Evolutionary conservation across 37 sponge, comb jelly and placozoan genomes (phyloP), one percentile per base, ranked within the genome.

Genomic region (Bolinopsis microptera): DNA sequence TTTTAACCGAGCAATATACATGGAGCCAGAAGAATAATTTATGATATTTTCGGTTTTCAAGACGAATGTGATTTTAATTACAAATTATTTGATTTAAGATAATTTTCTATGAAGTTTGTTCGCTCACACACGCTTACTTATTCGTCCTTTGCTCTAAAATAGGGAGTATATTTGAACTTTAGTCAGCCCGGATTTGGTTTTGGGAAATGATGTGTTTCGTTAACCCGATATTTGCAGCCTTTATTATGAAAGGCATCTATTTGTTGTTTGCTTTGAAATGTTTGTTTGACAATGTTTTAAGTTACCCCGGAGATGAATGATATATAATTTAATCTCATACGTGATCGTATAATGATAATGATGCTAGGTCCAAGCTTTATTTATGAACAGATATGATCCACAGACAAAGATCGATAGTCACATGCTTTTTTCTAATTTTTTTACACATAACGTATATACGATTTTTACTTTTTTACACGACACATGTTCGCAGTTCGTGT

Each of bases 381-480:
- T 48, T 48, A 48, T 48, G 61, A 48, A 48, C 61, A 48, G 61
- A 48, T 48, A 48, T 48, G 13, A 48, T 48, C 61, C 61, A 48
- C 61, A 48, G 61, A 48, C 61, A 48, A 48, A 48, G 61, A 48
- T 13, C 13, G 61, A 48, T 13, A 48, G 61, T 48, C 75, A 28
- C 75, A 8, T 72, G 31, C 38, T 2, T 33, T 80, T 80, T 80
- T 80, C 32, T 37, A 33, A 80, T 33, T 33, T 80, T 80, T 80
- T 80, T 80, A 80, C 38, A 35, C 30, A 35, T 80, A 80, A 36
- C 82, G 38, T 35, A 34, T 80, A 80, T 80, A 35, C 82, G 82
- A 35, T 80, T 80, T 80, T 80, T 80, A 80, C 82, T 28, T 80
- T 80, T 80, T 35, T 80, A 80, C 38, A 80, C 74, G 30, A 26